These are phyloP conservation scores for Amphiprion ocellaris DNA, from an alignment of 2,113 vertebrate genomes.

Conservation along the genomic window DNA sequence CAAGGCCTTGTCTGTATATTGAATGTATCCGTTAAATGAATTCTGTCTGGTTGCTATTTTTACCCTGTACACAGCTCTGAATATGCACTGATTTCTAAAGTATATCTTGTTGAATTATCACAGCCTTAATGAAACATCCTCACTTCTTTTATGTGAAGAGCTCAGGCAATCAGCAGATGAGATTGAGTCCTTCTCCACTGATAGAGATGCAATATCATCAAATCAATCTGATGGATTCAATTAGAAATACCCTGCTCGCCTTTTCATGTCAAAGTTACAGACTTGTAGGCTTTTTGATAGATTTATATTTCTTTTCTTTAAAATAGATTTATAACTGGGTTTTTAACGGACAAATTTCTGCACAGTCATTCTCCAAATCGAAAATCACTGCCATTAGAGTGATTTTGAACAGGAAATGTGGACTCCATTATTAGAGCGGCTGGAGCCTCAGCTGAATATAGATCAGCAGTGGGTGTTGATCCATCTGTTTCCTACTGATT, in stretches of 20 bases:
- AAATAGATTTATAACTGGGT: slow-evolving; percentile 25
- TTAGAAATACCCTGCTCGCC: slow-evolving; percentile 65
- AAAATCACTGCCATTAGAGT: slow-evolving; percentile 17
- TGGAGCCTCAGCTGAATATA: slow-evolving; percentile 38
- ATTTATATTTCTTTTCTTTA: slow-evolving; percentile 37
- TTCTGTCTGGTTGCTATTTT: slow-evolving; percentile 64
- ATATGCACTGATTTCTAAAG: slow-evolving; percentile 74
- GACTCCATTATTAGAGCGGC: neutral
- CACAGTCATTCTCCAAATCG: neutral
- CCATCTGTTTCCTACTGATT: slow-evolving; percentile 52
- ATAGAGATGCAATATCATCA: slow-evolving; percentile 74
- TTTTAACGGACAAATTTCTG: slow-evolving; percentile 33
- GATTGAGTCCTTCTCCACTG: slow-evolving; percentile 75
- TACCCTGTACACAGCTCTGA: slow-evolving; percentile 62
- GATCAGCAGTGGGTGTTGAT: slow-evolving; percentile 55
- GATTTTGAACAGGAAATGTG: slow-evolving; percentile 28
- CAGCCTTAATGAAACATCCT: slow-evolving; percentile 74
- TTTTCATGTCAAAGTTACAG: slow-evolving; percentile 66
- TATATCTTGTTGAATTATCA: slow-evolving; percentile 80
- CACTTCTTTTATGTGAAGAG: slow-evolving; percentile 78
- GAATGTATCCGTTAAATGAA: slow-evolving; percentile 53
- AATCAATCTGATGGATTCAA: slow-evolving; percentile 79
- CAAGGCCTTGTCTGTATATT: slow-evolving; percentile 40
- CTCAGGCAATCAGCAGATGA: slow-evolving; percentile 77
- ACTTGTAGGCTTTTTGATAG: slow-evolving; percentile 16